Conservation (phyloP, 2,797 vertebrate species). For the Ctenopoma multispine region DNA sequence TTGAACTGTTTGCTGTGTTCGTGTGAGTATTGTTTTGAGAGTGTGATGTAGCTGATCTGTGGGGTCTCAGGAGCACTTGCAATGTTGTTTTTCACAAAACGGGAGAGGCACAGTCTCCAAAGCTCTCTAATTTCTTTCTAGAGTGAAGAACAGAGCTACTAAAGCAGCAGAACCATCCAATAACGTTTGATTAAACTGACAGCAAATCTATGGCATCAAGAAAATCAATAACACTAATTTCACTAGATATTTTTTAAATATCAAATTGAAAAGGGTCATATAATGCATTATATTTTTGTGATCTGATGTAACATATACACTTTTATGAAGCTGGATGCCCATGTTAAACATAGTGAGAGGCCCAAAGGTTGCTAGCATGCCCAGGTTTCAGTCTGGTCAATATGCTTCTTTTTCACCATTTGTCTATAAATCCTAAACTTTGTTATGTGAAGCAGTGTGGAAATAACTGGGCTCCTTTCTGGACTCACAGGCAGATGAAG, state of each 20-base stretch:
- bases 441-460: too few relatives aligned
- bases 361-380: too few relatives aligned
- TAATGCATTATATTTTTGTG: too few relatives aligned
- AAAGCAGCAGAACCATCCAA: constrained; percentile 45
- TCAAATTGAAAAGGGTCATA: not conserved
- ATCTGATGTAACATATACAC: too few relatives aligned
- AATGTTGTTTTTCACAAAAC: constrained; percentile 47
- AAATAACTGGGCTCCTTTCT: too few relatives aligned
- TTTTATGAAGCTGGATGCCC: too few relatives aligned
- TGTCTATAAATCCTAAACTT: too few relatives aligned
- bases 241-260: constrained; percentile 1
- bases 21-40: constrained; percentile 14
- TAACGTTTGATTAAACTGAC: constrained; percentile 51
- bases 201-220: constrained; percentile 17
- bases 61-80: constrained; percentile 49
- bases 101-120: constrained; percentile 40
- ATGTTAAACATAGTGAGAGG: too few relatives aligned
- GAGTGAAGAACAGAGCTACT: constrained; percentile 30
- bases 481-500: too few relatives aligned
- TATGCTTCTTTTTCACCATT: too few relatives aligned
- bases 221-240: constrained; percentile 39
- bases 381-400: too few relatives aligned
- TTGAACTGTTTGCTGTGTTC: not conserved
- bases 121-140: constrained; percentile 42
- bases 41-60: constrained; percentile 40